These are phyloP conservation scores for Heliothis subflexa DNA, from an alignment of 1,140 invertebrate species.

Conservation along the genomic window DNA sequence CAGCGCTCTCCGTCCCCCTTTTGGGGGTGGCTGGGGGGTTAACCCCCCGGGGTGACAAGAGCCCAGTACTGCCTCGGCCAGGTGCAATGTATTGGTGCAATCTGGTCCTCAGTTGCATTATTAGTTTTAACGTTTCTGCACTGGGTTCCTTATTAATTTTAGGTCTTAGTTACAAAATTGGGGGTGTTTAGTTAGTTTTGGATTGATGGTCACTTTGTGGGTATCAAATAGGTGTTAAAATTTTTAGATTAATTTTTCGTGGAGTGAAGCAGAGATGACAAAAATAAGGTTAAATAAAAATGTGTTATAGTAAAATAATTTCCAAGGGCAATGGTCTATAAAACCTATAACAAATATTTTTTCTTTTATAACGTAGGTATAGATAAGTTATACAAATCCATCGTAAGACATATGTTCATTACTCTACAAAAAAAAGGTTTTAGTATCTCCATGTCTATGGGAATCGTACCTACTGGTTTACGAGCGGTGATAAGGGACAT, in stretches of 20 bases:
- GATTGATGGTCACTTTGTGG: background rate
- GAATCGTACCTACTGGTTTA: background rate
- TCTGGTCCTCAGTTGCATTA: slow-evolving; percentile 54
- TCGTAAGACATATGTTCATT: background rate
- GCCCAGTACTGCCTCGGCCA: slow-evolving; percentile 42
- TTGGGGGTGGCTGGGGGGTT: slow-evolving; percentile 38
- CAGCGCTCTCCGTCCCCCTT: slow-evolving; percentile 48
- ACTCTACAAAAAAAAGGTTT: background rate
- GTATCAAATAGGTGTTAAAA: background rate
- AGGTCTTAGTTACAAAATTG: slow-evolving; percentile 19
- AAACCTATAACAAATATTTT: no score
- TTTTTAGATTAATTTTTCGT: background rate
- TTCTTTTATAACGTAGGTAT: no score
- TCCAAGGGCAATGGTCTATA: no score
- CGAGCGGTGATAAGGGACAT: slow-evolving; percentile 18
- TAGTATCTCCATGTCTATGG: background rate
- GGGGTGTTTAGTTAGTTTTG: background rate
- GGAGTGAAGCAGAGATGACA: background rate
- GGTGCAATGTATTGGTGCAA: slow-evolving; percentile 62
- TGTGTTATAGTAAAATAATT: no score
- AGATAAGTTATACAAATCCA: no score
- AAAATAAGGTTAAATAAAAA: background rate
- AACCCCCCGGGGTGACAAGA: slow-evolving; percentile 52
- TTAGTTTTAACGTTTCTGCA: slow-evolving; percentile 48
- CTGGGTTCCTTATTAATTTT: slow-evolving; percentile 43